Evolutionary conservation across 2,113 vertebrate genomes (phyloP).

Genomic region (Uropsilus gracilis): DNA sequence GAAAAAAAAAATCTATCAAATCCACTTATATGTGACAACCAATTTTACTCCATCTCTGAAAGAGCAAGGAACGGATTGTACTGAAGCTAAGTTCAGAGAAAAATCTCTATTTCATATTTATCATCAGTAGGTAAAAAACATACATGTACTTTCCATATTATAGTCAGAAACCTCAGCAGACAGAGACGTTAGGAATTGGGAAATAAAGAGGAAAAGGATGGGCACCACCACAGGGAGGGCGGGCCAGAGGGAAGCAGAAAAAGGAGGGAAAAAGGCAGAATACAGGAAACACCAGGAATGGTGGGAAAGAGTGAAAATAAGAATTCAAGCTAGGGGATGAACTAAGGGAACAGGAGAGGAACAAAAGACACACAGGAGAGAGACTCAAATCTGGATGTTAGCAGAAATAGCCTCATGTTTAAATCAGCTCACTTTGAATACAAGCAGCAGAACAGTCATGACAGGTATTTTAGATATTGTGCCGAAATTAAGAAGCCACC

Average conservation of each 20-base stretch:
- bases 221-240: neutral
- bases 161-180: neutral
- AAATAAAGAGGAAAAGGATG: neutral
- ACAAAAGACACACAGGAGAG: neutral
- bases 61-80: neutral
- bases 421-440: neutral
- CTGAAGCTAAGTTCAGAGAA: neutral
- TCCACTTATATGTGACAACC: neutral
- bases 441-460: neutral
- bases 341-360: neutral
- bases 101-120: neutral
- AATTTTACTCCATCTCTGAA: slow-evolving; percentile 21
- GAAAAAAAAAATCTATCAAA: neutral
- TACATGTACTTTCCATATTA: neutral
- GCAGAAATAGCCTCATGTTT: neutral
- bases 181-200: neutral
- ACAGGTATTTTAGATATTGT: neutral
- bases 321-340: neutral
- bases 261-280: neutral
- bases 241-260: neutral
- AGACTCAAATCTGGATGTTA: neutral
- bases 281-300: neutral
- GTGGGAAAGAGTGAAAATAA: neutral
- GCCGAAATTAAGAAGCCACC: neutral
- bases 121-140: slow-evolving; percentile 37